phyloP scores from a whole-genome alignment of 2,888 invertebrate genomes.

The Horisme vitalbata region DNA sequence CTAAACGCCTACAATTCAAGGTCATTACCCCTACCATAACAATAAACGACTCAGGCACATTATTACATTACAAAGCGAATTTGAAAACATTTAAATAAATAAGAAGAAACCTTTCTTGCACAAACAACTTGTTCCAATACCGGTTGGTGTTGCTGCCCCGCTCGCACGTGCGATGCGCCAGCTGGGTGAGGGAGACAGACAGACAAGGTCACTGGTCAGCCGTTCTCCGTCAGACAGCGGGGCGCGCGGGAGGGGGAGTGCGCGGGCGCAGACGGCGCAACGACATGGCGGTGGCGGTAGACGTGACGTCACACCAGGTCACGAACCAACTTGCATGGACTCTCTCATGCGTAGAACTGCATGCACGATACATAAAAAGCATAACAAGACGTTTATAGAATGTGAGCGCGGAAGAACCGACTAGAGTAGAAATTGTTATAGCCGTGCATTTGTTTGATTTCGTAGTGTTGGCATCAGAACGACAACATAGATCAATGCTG shows the following conservation, averaged over 20 bases:
- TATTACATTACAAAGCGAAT: constrained; percentile 70
- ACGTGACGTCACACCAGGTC: constrained; percentile 73
- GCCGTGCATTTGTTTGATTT: constrained; percentile 23
- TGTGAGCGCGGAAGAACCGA: constrained; percentile 48
- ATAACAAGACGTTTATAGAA: constrained; percentile 52
- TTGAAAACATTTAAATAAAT: constrained; percentile 75
- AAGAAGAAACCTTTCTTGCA: constrained; percentile 75
- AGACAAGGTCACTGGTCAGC: constrained; percentile 80
- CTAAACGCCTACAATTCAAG: constrained; percentile 55
- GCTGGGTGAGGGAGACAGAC: constrained; percentile 57
- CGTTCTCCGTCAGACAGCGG: constrained; percentile 75
- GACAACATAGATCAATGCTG: constrained; percentile 3
- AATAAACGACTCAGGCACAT: constrained; percentile 58
- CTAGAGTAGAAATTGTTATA: constrained; percentile 25
- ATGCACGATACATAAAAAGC: constrained; percentile 56
- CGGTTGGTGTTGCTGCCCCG: constrained; percentile 53
- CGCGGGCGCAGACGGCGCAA: constrained; percentile 74
- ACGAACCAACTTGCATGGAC: constrained; percentile 60
- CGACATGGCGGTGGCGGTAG: constrained; percentile 63
- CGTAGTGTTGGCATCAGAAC: constrained; percentile 18
- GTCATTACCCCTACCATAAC: constrained; percentile 68
- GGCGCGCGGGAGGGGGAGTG: constrained; percentile 60
- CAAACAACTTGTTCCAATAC: constrained; percentile 69
- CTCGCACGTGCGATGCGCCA: constrained; percentile 43
- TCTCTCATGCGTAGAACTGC: constrained; percentile 67